phyloP scores from a whole-genome alignment of 2,888 invertebrate genomes.

The Drosophila testacea region DNA sequence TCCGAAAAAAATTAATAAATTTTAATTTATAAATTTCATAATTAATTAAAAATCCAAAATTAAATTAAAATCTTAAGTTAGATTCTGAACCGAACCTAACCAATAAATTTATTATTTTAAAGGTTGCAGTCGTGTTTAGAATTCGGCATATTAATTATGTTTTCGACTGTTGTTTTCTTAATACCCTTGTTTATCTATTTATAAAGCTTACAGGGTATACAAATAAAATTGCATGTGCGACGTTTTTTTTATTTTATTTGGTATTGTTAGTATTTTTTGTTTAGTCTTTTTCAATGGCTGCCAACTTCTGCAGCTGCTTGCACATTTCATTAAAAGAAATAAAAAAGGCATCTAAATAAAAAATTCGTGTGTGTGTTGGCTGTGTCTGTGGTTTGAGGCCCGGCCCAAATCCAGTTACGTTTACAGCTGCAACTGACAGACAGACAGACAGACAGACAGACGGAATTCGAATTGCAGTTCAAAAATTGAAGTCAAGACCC shows the following conservation, averaged over 20 bases:
- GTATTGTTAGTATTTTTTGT: not conserved
- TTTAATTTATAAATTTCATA: too few relatives aligned
- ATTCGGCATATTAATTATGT: not conserved
- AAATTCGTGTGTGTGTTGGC: not conserved
- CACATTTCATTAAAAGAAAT: conserved; percentile 68
- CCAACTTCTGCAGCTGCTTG: conserved; percentile 74
- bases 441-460: conserved; percentile 16
- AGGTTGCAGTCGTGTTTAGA: too few relatives aligned
- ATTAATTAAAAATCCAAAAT: too few relatives aligned
- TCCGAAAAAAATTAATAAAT: too few relatives aligned
- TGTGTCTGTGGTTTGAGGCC: conserved; percentile 1
- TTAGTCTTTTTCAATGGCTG: conserved; percentile 38
- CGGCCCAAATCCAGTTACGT: conserved; percentile 55
- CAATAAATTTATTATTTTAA: too few relatives aligned
- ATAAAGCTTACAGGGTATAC: conserved; percentile 10
- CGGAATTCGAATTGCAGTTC: conserved; percentile 18
- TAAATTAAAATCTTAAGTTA: too few relatives aligned
- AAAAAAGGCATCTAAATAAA: conserved; percentile 45
- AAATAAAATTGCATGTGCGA: conserved; percentile 56
- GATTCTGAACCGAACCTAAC: too few relatives aligned
- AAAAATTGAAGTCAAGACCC: conserved; percentile 35
- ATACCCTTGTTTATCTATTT: not conserved
- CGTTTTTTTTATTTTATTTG: conserved; percentile 25
- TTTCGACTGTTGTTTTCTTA: not conserved
- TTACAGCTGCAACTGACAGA: conserved; percentile 50